Conservation (phyloP, 2,797 vertebrate genomes). For the Centropyge bicolor region DNA sequence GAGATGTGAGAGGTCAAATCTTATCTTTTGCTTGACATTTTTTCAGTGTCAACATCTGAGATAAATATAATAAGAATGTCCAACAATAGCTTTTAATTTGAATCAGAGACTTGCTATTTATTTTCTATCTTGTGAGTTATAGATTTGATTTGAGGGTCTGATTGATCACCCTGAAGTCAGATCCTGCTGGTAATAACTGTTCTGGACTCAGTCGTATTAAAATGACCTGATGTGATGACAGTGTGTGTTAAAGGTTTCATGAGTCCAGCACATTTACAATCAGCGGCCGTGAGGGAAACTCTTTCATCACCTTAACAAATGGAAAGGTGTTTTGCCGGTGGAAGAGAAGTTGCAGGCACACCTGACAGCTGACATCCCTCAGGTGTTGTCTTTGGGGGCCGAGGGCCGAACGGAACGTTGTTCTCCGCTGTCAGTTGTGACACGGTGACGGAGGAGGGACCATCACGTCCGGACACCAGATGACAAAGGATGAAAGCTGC, state of each 20-base stretch:
- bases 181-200: neutral
- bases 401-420: conserved; percentile 46
- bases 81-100: neutral
- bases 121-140: neutral
- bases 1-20: neutral
- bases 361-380: conserved; percentile 60
- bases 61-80: neutral
- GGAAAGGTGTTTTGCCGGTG: conserved; percentile 70
- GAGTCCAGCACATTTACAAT: neutral
- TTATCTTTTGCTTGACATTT: neutral
- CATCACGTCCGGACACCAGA: conserved; percentile 18
- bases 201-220: neutral
- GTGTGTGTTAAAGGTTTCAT: neutral
- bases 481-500: conserved; percentile 42
- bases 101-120: neutral
- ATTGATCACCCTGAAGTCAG: neutral
- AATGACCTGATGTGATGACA: conserved; percentile 3
- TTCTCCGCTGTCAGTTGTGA: conserved; percentile 53
- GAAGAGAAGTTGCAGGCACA: conserved; percentile 48
- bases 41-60: neutral
- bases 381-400: conserved; percentile 57
- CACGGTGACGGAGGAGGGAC: conserved; percentile 51
- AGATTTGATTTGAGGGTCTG: neutral
- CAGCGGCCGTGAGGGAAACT: conserved; percentile 50
- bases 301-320: conserved; percentile 81